phyloP scores from a whole-genome alignment of 2,888 invertebrate species.

The Empis livida region DNA sequence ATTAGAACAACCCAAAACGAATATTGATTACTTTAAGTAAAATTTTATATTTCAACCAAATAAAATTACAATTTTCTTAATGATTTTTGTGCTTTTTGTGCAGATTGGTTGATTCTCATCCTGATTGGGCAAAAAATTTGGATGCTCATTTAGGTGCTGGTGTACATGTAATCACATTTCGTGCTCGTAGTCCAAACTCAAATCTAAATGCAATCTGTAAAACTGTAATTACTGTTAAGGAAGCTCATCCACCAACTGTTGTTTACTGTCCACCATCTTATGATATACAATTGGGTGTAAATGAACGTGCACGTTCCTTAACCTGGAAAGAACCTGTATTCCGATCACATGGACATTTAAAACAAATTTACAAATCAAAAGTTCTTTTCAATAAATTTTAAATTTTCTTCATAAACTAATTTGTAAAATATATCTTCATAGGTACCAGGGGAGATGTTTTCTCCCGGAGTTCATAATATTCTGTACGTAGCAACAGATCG shows the following conservation, averaged over 20 bases:
- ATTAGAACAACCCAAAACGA: constrained; percentile 43
- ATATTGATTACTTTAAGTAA: constrained; percentile 50
- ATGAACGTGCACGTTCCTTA: constrained; percentile 42
- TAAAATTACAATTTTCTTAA: too few relatives aligned
- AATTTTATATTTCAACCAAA: constrained; percentile 5
- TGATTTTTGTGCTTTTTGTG: too few relatives aligned
- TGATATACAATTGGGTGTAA: constrained; percentile 41
- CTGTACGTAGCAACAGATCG: constrained; percentile 51
- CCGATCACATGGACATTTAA: constrained; percentile 42
- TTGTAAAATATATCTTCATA: constrained; percentile 21
- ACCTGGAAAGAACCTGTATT: constrained; percentile 55
- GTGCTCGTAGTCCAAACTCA: constrained; percentile 42
- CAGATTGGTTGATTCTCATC: constrained; percentile 45
- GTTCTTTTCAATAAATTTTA: constrained; percentile 28
- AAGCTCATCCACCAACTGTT: constrained; percentile 43
- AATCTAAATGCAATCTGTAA: constrained; percentile 44
- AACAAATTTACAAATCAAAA: constrained; percentile 45
- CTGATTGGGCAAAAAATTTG: constrained; percentile 48
- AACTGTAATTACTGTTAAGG: constrained; percentile 45
- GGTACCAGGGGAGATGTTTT: constrained; percentile 48
- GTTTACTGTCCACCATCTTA: constrained; percentile 48
- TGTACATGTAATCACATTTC: constrained; percentile 44
- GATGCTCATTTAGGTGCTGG: constrained; percentile 46
- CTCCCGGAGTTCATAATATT: constrained; percentile 46
- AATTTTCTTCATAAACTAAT: neutral